Evolutionary conservation across 2,888 invertebrate genomes (phyloP).

Genomic region (Tricholauxania praeusta): DNA sequence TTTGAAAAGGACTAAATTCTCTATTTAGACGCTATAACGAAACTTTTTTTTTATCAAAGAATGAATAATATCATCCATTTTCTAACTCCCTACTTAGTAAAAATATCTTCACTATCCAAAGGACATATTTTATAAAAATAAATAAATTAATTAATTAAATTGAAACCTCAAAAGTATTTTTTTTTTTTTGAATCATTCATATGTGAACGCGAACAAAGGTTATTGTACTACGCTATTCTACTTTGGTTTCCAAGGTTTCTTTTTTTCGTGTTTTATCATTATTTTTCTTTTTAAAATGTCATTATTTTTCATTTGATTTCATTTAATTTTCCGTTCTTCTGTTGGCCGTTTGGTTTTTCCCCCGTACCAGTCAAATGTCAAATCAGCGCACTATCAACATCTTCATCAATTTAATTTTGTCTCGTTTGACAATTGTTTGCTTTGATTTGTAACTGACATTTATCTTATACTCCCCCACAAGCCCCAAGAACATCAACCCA

Average conservation of each 20-base stretch:
- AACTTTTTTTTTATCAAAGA: too few species aligned
- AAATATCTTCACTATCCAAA: too few species aligned
- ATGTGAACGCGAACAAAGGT: too few species aligned
- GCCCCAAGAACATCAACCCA: not conserved
- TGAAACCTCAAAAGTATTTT: too few species aligned
- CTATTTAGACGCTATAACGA: too few species aligned
- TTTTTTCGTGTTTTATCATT: not conserved
- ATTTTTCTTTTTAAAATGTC: conserved; percentile 24
- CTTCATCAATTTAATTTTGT: conserved; percentile 36
- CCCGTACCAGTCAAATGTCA: not conserved
- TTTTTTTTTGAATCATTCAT: too few species aligned
- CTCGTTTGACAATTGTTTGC: conserved; percentile 39
- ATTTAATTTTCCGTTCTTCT: not conserved
- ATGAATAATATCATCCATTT: too few species aligned
- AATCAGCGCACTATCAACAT: conserved; percentile 4
- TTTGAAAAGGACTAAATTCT: too few species aligned
- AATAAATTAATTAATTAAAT: too few species aligned
- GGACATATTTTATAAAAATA: too few species aligned
- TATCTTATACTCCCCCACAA: conserved; percentile 18
- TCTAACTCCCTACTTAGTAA: too few species aligned
- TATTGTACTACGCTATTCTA: too few species aligned
- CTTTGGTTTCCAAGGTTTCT: not conserved
- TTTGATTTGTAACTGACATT: conserved; percentile 43
- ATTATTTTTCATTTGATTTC: conserved; percentile 33
- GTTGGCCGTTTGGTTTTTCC: not conserved